These are phyloP conservation scores for Merluccius polli DNA, from an alignment of 2,797 vertebrate species.

Conservation along the genomic window DNA sequence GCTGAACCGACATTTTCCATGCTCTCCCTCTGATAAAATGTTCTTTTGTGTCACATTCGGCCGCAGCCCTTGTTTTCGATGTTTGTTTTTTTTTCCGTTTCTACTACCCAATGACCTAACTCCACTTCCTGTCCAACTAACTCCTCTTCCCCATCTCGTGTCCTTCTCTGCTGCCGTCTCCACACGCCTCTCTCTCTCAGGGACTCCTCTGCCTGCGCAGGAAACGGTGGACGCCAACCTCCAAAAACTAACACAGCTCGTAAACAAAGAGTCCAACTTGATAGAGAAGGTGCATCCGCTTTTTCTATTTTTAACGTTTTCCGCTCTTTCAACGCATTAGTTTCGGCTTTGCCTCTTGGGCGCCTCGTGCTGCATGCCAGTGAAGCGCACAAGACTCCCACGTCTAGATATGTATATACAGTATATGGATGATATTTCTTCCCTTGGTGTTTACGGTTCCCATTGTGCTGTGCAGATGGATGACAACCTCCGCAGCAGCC, in stretches of 20 bases:
- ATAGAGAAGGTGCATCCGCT: conserved; percentile 94
- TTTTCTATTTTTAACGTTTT: neutral
- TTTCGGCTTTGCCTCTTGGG: conserved; percentile 27
- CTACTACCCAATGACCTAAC: conserved; percentile 18
- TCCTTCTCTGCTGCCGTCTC: conserved; percentile 10
- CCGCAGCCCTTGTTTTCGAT: neutral
- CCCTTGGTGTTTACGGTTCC: neutral
- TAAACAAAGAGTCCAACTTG: conserved; percentile 99
- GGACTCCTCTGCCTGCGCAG: conserved; percentile 78
- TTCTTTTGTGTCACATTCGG: conserved; percentile 18
- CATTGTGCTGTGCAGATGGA: conserved; percentile 83
- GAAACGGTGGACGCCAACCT: conserved; percentile 93
- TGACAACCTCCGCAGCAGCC: conserved; percentile 94
- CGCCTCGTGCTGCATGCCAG: neutral
- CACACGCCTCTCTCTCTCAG: conserved; percentile 54
- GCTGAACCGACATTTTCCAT: conserved; percentile 23
- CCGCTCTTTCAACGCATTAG: neutral
- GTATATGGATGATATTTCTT: neutral
- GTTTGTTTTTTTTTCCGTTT: neutral
- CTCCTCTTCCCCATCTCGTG: conserved; percentile 16
- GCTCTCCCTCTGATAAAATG: neutral
- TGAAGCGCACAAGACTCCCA: conserved; percentile 24
- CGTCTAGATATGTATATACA: neutral
- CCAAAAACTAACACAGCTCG: conserved; percentile 98
- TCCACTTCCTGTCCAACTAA: conserved; percentile 12